Evolutionary conservation across 2,797 vertebrate species (phyloP).

Genomic region (Cryptoprocta ferox): DNA sequence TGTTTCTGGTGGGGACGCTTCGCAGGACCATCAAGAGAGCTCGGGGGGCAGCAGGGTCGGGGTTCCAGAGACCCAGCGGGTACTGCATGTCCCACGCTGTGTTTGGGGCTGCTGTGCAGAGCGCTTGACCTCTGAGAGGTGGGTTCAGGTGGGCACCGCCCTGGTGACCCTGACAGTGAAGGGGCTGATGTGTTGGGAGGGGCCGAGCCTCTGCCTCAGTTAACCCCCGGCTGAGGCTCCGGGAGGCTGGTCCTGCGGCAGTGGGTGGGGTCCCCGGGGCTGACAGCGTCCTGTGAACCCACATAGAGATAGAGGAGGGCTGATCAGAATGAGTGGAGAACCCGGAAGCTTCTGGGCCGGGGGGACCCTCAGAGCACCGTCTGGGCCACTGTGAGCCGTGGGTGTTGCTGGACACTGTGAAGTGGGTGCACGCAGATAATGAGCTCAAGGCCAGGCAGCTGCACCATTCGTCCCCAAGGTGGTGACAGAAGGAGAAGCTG

Average conservation of each 20-base stretch:
- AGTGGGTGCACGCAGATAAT: neutral
- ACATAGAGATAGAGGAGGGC: neutral
- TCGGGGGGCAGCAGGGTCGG: too few relatives aligned
- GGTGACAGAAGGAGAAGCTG: slow-evolving; percentile 94
- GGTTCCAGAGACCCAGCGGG: neutral
- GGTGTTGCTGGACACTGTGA: neutral
- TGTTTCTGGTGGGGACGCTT: neutral
- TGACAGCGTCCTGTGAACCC: neutral
- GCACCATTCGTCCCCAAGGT: slow-evolving; percentile 66
- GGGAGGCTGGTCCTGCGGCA: neutral
- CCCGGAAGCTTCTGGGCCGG: neutral
- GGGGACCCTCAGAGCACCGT: neutral
- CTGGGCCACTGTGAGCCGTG: neutral
- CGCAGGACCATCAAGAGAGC: too few relatives aligned
- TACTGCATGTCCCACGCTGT: rapidly evolving
- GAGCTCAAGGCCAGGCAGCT: neutral
- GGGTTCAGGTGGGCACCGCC: neutral
- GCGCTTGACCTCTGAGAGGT: neutral
- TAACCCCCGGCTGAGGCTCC: rapidly evolving
- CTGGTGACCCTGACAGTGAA: neutral
- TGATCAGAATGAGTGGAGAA: neutral
- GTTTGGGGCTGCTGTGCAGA: neutral
- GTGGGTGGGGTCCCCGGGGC: neutral
- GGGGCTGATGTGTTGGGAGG: too few relatives aligned
- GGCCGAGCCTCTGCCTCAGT: neutral